phyloP scores from a whole-genome alignment of 2,888 invertebrate genomes.

The Melanargia galathea region DNA sequence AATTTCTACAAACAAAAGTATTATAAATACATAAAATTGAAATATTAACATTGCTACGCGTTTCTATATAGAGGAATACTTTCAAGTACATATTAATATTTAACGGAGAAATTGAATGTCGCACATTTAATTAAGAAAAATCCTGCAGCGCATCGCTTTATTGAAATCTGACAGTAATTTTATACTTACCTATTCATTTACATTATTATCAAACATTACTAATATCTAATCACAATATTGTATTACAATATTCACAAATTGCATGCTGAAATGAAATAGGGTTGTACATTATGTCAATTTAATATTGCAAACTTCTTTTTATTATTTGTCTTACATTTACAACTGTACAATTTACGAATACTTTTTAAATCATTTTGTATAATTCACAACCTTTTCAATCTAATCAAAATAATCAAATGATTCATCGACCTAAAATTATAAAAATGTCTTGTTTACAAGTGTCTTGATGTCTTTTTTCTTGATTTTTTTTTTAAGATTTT shows the following conservation, averaged over 20 bases:
- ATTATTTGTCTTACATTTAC: neutral
- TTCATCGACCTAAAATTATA: neutral
- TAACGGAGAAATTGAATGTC: neutral
- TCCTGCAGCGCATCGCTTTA: neutral
- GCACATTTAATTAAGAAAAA: neutral
- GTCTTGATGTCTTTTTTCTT: too few relatives aligned
- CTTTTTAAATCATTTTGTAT: neutral
- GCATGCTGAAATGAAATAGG: neutral
- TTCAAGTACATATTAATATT: neutral
- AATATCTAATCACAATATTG: neutral
- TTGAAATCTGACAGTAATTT: neutral
- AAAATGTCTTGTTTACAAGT: too few relatives aligned
- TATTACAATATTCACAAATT: constrained; percentile 2
- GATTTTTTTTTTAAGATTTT: too few relatives aligned
- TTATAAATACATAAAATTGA: neutral
- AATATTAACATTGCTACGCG: neutral
- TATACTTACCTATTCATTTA: neutral
- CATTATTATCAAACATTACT: neutral
- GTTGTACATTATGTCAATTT: neutral
- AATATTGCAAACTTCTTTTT: too few relatives aligned
- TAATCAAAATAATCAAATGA: too few relatives aligned
- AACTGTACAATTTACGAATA: neutral
- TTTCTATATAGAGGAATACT: constrained; percentile 11
- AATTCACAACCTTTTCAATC: constrained; percentile 9
- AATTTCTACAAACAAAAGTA: neutral